Conservation (phyloP, 2,797 vertebrate genomes). For the Scleropages formosus region DNA sequence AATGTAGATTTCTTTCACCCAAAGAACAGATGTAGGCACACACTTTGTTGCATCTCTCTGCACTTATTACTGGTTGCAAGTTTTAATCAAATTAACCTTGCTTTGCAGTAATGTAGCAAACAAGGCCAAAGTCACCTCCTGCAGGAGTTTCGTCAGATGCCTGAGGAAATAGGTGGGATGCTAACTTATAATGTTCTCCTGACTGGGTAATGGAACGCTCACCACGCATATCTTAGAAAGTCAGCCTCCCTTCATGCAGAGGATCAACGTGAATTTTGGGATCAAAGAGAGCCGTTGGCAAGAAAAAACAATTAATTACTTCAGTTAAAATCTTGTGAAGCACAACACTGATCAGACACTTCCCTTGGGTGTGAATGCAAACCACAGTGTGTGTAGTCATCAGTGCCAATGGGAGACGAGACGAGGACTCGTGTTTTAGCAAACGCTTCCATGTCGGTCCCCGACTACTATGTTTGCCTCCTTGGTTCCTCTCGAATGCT, state of each 20-base stretch:
- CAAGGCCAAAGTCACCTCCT: conserved; percentile 51
- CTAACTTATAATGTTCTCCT: conserved; percentile 43
- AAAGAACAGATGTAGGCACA: no score
- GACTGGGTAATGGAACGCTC: no score
- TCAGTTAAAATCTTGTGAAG: neutral
- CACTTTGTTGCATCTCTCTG: conserved; percentile 18
- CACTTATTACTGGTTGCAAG: conserved; percentile 48
- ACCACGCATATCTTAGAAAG: no score
- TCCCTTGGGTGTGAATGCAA: neutral
- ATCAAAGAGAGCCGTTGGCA: neutral
- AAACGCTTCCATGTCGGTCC: neutral
- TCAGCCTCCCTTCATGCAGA: neutral
- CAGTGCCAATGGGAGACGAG: neutral
- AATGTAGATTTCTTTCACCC: neutral
- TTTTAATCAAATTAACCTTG: conserved; percentile 57
- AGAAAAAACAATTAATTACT: neutral
- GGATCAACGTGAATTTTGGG: neutral
- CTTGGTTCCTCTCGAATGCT: conserved; percentile 37
- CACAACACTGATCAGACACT: neutral
- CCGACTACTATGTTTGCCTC: neutral
- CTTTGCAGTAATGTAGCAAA: conserved; percentile 54
- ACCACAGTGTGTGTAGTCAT: neutral
- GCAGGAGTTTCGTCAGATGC: conserved; percentile 47
- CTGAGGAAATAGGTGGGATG: conserved; percentile 48
- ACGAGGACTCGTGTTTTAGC: neutral